Evolutionary conservation across 2,113 vertebrate species (phyloP), one percentile per base, ranked within the genome.

Genomic region (Chloebia gouldiae): DNA sequence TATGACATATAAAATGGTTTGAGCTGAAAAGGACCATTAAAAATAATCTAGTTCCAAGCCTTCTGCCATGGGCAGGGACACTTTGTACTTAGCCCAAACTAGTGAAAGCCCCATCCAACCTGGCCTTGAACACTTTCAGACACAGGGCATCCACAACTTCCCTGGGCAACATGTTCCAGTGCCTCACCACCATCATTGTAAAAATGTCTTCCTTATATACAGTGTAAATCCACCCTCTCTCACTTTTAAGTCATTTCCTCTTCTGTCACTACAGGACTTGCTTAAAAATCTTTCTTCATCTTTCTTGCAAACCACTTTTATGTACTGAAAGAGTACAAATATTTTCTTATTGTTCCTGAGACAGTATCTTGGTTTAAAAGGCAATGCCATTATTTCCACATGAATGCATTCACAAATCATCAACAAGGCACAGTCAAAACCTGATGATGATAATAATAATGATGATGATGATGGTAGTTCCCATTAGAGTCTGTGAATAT

Each of bases 121-220:
- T 61, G n/a, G 40, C n/a, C 47, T 72, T 64, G 57, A 35, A 22
- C 49, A 42, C 7, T 49, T 31, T 7, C n/a, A 68, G 61, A 11
- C 15, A 13, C 30, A 16, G 4, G n/a, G 9, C 37, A 68, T 8
- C 54, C 45, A 75, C 30, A 76, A 5, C 10, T 68, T 40, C 11
- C n/a, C n/a, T 31, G 78, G 10, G 14, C 21, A 53, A 54, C 30
- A 4, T 31, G 24, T 35, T 30, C 17, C 47, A 27, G n/a, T 11
- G 5, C 21, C 30, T 68, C 40, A 84, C 11, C 19, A 23, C 14
- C 8, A 14, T 59, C 30, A 31, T 0, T 0, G 1, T 18, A 19
- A 77, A 70, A 45, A 77, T 3, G 2, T 60, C 28, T 50, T 72
- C 31, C 25, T 21, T 21, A 30, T 8, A 27, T 8, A 13, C 3